Evolutionary conservation across 2,888 invertebrate genomes (phyloP), one percentile per base, ranked within the genome.

Genomic region (Biston stratarius): DNA sequence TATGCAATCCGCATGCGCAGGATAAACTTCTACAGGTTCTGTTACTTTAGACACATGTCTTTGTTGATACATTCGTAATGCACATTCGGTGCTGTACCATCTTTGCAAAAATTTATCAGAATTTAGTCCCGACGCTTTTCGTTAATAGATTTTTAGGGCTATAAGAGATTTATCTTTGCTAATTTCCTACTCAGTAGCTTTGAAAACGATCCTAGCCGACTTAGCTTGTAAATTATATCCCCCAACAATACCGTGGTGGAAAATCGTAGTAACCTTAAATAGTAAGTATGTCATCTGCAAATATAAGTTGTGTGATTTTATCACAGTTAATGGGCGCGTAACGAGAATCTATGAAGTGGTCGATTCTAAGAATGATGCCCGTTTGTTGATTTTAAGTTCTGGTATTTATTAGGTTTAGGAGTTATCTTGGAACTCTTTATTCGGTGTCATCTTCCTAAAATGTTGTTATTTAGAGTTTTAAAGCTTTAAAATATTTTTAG

Each of bases 191-290:
- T 55, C 55, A 12, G 70, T 48, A 52, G 66, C 66, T 67, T 36
- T 65, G 61, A 73, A 69, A 67, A 69, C 64, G 61, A 47, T 55
- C 58, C 66, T 51, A 52, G 48, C 67, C 67, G 72, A 71, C 75
- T 75, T 70, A 71, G 72, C 71, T 73, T 72, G 67, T 75, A 73
- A 74, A 70, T 73, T 75, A 75, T 74, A 70, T 63, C 63, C 65
- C 58, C 73, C 69, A 72, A 74, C 75, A 73, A 75, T 75, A 75
- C 71, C 42, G 64, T 58, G 48, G 61, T 65, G 64, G 72, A 73
- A 74, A 69, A 68, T 70, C 68, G 61, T 67, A 60, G 69, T 67
- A 69, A 66, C 53, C 59, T 71, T 73, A 69, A 74, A 74, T 69
- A 71, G 71, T 73, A 67, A 72, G 61, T 63, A 67, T 64, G 68